These are phyloP conservation scores for Dasypogon diadema DNA, from an alignment of 2,888 invertebrate species.

Conservation along the genomic window DNA sequence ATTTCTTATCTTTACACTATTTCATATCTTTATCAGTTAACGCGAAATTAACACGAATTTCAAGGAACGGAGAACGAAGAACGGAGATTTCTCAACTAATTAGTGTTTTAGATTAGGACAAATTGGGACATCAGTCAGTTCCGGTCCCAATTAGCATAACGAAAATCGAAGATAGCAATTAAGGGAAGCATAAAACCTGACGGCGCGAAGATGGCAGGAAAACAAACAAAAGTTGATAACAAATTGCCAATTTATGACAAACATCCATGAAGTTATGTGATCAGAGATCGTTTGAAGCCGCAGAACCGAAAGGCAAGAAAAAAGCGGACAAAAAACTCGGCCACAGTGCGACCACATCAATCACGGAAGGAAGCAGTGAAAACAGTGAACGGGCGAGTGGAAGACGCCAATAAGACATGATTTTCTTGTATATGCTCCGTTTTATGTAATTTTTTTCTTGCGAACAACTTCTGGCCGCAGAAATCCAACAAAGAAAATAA, in stretches of 20 bases:
- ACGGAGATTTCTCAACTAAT: too few species aligned
- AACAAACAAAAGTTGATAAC: slow-evolving; percentile 1
- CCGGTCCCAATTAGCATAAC: background rate
- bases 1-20: too few species aligned
- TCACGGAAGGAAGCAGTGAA: background rate
- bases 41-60: too few species aligned
- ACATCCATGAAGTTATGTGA: background rate
- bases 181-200: background rate
- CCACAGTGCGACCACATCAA: background rate
- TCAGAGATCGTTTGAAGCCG: background rate
- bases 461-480: background rate
- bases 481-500: slow-evolving; percentile 22
- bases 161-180: slow-evolving; percentile 10
- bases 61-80: too few species aligned
- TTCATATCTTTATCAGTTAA: too few species aligned
- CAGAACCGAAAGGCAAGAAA: background rate
- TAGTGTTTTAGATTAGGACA: too few species aligned
- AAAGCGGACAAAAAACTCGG: background rate
- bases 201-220: background rate
- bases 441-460: slow-evolving; percentile 4
- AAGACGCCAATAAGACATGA: background rate
- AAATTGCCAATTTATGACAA: background rate
- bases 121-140: background rate
- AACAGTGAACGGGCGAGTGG: background rate
- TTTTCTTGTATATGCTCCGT: background rate